Evolutionary conservation across 2,797 vertebrate genomes (phyloP).

Genomic region (Cynodonichthys magdalenae): DNA sequence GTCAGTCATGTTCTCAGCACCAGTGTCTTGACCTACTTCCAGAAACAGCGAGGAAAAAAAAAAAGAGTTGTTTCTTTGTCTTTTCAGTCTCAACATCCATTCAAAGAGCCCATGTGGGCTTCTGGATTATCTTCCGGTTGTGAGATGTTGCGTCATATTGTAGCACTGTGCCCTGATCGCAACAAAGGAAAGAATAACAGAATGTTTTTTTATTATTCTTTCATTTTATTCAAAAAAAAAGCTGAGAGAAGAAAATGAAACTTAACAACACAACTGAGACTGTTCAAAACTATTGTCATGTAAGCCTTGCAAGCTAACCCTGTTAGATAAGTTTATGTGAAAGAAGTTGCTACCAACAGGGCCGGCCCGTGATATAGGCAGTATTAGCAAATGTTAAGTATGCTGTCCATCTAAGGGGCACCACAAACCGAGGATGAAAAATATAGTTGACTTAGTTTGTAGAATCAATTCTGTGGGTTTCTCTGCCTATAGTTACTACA

Average conservation of each 20-base stretch:
- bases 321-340: neutral
- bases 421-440: too few species aligned
- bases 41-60: neutral
- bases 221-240: neutral
- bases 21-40: constrained; percentile 8
- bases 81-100: neutral
- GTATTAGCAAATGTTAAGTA: too few species aligned
- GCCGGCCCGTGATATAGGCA: too few species aligned
- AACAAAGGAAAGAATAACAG: neutral
- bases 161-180: neutral
- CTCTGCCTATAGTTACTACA: too few species aligned
- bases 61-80: neutral
- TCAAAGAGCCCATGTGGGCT: neutral
- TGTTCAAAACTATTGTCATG: neutral
- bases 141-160: neutral
- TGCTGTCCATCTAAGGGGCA: too few species aligned
- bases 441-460: too few species aligned
- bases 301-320: neutral
- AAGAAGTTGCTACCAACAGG: too few species aligned
- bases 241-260: neutral
- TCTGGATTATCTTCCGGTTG: neutral
- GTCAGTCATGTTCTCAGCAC: neutral
- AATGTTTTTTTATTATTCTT: neutral
- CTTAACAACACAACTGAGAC: neutral
- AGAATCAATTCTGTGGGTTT: too few species aligned